These are phyloP conservation scores for Coronaproctus castanopsis DNA, from an alignment of 2,888 invertebrate species.

Conservation along the genomic window DNA sequence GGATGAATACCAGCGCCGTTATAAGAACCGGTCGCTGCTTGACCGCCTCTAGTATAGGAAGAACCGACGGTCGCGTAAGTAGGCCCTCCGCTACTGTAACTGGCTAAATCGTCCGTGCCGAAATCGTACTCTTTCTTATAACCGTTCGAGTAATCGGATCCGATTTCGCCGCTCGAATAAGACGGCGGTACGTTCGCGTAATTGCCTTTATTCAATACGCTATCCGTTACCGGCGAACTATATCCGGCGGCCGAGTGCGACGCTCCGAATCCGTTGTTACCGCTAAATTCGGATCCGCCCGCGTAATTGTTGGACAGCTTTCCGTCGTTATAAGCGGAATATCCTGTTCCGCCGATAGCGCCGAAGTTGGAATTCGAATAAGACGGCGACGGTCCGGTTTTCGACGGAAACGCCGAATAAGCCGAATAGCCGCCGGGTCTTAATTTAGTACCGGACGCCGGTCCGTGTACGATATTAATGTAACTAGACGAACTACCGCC, in stretches of 20 bases:
- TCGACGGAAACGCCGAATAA: background rate
- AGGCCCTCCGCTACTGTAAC: slow-evolving; percentile 11
- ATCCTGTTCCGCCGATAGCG: background rate
- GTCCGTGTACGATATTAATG: slow-evolving; percentile 10
- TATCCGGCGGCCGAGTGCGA: slow-evolving; percentile 1
- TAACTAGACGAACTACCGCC: slow-evolving; percentile 10
- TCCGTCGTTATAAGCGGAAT: background rate
- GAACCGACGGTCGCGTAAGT: slow-evolving; percentile 6
- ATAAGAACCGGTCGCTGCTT: background rate
- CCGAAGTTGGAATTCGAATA: background rate
- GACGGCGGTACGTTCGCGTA: background rate
- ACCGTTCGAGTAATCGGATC: background rate
- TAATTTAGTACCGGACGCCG: background rate
- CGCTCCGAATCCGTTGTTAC: slow-evolving; percentile 2
- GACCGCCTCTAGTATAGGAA: background rate
- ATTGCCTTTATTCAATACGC: background rate
- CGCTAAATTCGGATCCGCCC: background rate
- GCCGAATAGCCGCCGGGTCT: slow-evolving; percentile 1
- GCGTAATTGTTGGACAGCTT: background rate
- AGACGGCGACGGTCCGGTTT: background rate
- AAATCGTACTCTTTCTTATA: no score
- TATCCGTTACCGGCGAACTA: background rate
- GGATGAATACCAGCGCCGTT: slow-evolving; percentile 1
- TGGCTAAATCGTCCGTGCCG: slow-evolving; percentile 8
- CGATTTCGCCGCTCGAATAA: background rate